A percentile compares a stretch with the other conserved stretches of the same genome.
phyloP scores from a whole-genome alignment of 1,140 invertebrate species.

The Melitaea cinxia region DNA sequence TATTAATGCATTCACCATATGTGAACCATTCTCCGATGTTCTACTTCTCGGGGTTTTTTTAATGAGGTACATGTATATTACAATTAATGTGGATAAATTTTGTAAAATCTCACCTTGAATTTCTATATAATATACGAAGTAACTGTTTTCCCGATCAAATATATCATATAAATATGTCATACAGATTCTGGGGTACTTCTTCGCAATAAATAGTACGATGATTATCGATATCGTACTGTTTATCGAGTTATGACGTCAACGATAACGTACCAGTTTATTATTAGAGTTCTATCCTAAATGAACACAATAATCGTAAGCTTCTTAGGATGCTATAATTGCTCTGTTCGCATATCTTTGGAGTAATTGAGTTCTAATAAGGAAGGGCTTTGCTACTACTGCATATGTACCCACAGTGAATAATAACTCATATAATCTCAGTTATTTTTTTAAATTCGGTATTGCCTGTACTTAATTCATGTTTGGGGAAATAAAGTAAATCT shows the following conservation, averaged over 20 bases:
- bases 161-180: slow-evolving; percentile 10
- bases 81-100: no score
- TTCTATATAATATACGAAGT: no score
- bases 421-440: background rate
- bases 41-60: no score
- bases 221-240: slow-evolving; percentile 26
- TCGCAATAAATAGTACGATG: slow-evolving; percentile 14
- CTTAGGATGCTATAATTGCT: slow-evolving; percentile 5
- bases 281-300: slow-evolving; percentile 16
- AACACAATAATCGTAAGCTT: slow-evolving; percentile 7
- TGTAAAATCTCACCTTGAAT: no score
- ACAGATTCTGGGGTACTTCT: slow-evolving; percentile 14
- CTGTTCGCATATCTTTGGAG: background rate
- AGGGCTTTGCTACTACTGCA: background rate
- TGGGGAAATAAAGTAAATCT: background rate
- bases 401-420: background rate
- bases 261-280: slow-evolving; percentile 27
- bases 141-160: slow-evolving; percentile 1
- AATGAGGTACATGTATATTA: no score
- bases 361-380: slow-evolving; percentile 10
- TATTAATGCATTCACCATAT: no score
- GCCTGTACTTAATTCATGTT: background rate
- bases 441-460: background rate
- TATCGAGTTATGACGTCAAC: slow-evolving; percentile 29
- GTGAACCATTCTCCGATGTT: no score